Percentiles rank a stretch among this genome's conserved stretches.
These are phyloP conservation scores for Hemiscyllium ocellatum DNA, from an alignment of 2,113 vertebrate genomes.

Conservation along the genomic window DNA sequence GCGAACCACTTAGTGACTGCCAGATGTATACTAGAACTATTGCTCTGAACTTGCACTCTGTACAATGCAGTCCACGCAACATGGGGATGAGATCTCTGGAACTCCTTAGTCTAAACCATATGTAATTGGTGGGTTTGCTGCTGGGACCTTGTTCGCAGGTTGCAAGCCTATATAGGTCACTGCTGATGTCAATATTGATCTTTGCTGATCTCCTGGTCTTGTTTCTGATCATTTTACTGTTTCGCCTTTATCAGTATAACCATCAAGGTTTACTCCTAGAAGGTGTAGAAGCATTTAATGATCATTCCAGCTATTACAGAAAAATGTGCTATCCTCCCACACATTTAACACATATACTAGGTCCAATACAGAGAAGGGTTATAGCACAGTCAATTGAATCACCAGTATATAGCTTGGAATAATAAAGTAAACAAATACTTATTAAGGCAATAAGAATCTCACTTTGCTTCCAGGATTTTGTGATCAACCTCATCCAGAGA, in stretches of 20 bases:
- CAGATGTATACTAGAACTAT: too few relatives aligned
- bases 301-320: background rate
- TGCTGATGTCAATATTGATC: too few relatives aligned
- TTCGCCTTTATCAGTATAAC: background rate
- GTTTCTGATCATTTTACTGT: background rate
- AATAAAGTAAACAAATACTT: background rate
- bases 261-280: background rate
- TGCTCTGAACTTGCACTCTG: too few relatives aligned
- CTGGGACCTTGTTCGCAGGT: too few relatives aligned
- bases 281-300: background rate
- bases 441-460: slow-evolving; percentile 46
- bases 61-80: too few relatives aligned
- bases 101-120: too few relatives aligned
- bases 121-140: too few relatives aligned
- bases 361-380: background rate
- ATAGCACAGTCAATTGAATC: background rate
- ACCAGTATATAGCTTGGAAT: background rate
- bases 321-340: background rate
- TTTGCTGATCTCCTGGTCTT: background rate
- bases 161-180: too few relatives aligned
- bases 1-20: too few relatives aligned
- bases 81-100: too few relatives aligned
- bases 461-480: slow-evolving; percentile 99
- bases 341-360: background rate
- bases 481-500: slow-evolving; percentile 97